phyloP scores from a whole-genome alignment of 2,888 invertebrate genomes.

The Schizotus pectinicornis region DNA sequence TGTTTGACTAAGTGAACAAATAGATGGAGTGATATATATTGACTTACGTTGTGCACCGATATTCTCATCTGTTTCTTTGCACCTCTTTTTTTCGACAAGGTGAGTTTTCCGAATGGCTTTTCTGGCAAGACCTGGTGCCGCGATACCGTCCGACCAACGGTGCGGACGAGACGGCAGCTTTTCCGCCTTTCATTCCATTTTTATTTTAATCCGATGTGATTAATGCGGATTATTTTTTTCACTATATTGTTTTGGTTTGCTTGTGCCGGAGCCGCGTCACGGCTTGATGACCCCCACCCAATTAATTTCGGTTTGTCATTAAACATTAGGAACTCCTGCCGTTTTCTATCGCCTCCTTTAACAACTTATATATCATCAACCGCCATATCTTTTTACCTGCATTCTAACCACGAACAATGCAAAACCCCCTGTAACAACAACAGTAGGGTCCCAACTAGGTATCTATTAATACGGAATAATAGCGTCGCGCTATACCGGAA shows the following conservation, averaged over 20 bases:
- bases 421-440: no score
- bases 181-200: slow-evolving; percentile 26
- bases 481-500: no score
- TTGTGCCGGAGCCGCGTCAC: slow-evolving; percentile 14
- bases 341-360: no score
- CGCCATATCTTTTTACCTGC: no score
- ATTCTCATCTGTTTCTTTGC: slow-evolving; percentile 42
- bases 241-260: slow-evolving; percentile 31
- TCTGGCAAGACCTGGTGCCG: slow-evolving; percentile 13
- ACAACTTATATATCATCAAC: no score
- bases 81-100: slow-evolving; percentile 39
- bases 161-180: background rate
- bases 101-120: slow-evolving; percentile 39
- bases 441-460: no score
- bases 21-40: slow-evolving; percentile 61
- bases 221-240: slow-evolving; percentile 43
- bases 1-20: slow-evolving; percentile 62
- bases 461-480: no score
- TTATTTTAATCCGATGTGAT: slow-evolving; percentile 43
- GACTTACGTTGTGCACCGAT: slow-evolving; percentile 52
- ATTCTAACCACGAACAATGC: no score
- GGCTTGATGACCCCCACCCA: slow-evolving; percentile 23
- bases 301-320: slow-evolving; percentile 16
- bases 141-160: no score
- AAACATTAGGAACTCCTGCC: background rate